Conservation (phyloP, 2,888 invertebrate species). For the Melanchra persicariae region DNA sequence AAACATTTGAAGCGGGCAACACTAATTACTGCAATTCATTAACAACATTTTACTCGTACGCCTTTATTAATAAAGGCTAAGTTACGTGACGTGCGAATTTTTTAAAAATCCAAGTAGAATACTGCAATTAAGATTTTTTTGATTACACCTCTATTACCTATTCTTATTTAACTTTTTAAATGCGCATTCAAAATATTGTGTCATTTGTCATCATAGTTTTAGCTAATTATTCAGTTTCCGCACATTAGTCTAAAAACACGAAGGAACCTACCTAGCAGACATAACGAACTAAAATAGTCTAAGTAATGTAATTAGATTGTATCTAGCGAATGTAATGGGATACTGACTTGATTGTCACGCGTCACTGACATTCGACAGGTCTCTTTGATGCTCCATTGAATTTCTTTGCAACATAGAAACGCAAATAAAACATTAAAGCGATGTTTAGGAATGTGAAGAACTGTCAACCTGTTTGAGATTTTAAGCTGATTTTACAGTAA, state of each 20-base stretch:
- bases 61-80: constrained; percentile 54
- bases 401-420: background rate
- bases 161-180: constrained; percentile 50
- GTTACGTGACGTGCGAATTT: constrained; percentile 65
- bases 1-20: constrained; percentile 61
- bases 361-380: constrained; percentile 24
- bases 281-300: background rate
- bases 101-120: constrained; percentile 45
- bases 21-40: constrained; percentile 68
- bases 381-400: constrained; percentile 54
- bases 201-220: constrained; percentile 15
- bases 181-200: constrained; percentile 30
- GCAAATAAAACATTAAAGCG: background rate
- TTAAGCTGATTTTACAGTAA: background rate
- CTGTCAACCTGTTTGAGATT: background rate
- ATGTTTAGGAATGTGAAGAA: background rate
- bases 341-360: constrained; percentile 32
- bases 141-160: constrained; percentile 53
- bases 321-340: constrained; percentile 23
- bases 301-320: constrained; percentile 23
- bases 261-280: background rate
- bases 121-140: constrained; percentile 60
- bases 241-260: constrained; percentile 13
- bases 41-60: constrained; percentile 62
- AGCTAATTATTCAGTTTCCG: constrained; percentile 29